Evolutionary conservation across 2,888 invertebrate genomes (phyloP), one percentile per base, ranked within the genome.

Genomic region (Scelioninae gen. 2): DNA sequence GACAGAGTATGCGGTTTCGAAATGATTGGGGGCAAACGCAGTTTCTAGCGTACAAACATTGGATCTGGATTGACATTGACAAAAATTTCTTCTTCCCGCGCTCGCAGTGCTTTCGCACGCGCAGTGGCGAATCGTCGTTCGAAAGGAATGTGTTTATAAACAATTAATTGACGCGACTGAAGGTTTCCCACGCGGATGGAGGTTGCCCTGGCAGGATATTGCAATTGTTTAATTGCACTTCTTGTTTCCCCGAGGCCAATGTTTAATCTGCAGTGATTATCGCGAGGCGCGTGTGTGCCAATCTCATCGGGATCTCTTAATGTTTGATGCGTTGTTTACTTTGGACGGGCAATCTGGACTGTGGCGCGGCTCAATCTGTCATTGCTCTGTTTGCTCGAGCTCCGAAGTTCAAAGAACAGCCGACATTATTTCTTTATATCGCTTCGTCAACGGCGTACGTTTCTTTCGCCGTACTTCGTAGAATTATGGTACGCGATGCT

Each of bases 241-340:
- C n/a, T n/a, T n/a, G n/a, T n/a, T n/a, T n/a, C n/a, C 35, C 55
- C 64, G 76, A 70, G 74, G 78, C 75, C 70, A 72, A 73, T 73
- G 76, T 43, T 70, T 53, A 75, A 76, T 61, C 60, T 45, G 73
- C 70, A 70, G 68, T 76, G 74, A 60, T 74, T 63, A 73, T 67
- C 45, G 55, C 28, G 25, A 39, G 52, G 19, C 43, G 43, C 74
- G 58, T 53, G 72, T 74, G 69, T 67, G 77, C 45, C 67, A 63
- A 64, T 73, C 77, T 77, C 74, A 57, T 77, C 78, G 41, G 45
- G 74, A 48, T 58, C 76, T 78, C 83, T 83, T 81, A 37, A 57
- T 70, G 82, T 83, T 83, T 84, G 84, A 85, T 82, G 82, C 84
- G 84, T 84, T 84, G 84, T 83, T 85, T 82, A 80, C 78, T 74